phyloP scores from a whole-genome alignment of 2,113 vertebrate species.

The Plotosus lineatus region DNA sequence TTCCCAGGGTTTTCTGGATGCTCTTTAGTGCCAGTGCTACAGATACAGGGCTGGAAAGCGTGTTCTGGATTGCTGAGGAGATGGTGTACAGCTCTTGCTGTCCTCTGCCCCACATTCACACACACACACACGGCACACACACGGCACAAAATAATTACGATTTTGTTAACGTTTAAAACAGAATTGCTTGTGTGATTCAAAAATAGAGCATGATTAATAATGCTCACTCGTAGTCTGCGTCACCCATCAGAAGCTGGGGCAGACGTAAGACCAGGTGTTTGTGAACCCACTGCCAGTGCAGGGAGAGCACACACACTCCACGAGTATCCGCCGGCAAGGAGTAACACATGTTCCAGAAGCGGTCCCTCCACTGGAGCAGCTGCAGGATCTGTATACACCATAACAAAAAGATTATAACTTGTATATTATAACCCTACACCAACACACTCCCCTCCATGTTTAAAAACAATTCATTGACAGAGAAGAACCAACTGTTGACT shows the following conservation, averaged over 20 bases:
- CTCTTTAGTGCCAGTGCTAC: constrained; percentile 77
- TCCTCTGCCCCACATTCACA: constrained; percentile 63
- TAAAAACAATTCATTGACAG: too few relatives aligned
- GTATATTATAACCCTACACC: too few relatives aligned
- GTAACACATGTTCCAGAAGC: constrained; percentile 84
- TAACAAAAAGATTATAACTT: not conserved
- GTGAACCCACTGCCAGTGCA: constrained; percentile 97
- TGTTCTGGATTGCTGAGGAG: constrained; percentile 83
- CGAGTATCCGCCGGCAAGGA: constrained; percentile 74
- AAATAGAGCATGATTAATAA: not conserved
- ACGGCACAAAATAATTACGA: too few relatives aligned
- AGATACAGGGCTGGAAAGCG: constrained; percentile 74
- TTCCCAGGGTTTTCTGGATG: constrained; percentile 88
- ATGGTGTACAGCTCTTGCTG: constrained; percentile 83
- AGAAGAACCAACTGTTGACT: too few relatives aligned
- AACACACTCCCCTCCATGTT: too few relatives aligned
- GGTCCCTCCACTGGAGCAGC: constrained; percentile 83
- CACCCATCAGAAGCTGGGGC: constrained; percentile 80
- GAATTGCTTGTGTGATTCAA: not conserved
- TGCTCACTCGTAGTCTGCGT: constrained; percentile 79
- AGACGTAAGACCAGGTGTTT: constrained; percentile 83
- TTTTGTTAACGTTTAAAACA: not conserved
- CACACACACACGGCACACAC: not conserved
- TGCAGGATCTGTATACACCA: constrained; percentile 65
- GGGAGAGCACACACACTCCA: constrained; percentile 83